These are phyloP conservation scores for Colletes collaris DNA, from an alignment of 2,888 invertebrate species.

Conservation along the genomic window DNA sequence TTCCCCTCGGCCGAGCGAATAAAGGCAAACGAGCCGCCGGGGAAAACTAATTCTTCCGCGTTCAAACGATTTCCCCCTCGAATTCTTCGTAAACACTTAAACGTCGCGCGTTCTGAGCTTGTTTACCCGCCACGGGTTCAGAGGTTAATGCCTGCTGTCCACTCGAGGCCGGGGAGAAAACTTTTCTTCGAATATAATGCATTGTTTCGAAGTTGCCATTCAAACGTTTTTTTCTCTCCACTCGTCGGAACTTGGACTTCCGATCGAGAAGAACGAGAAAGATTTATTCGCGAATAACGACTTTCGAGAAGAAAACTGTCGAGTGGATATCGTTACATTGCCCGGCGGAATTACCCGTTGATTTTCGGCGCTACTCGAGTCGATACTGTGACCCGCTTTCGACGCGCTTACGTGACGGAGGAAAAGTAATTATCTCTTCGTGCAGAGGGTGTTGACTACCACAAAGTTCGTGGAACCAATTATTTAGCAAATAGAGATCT, in stretches of 20 bases:
- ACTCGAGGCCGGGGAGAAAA: too few relatives aligned
- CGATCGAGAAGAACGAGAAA: too few relatives aligned
- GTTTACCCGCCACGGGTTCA: too few relatives aligned
- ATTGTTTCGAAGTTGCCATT: too few relatives aligned
- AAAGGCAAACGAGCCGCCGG: slow-evolving; percentile 14
- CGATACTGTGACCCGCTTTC: neutral
- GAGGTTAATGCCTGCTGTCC: too few relatives aligned
- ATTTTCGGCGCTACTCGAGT: neutral
- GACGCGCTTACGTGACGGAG: neutral
- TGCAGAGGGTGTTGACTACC: too few relatives aligned
- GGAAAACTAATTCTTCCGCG: slow-evolving; percentile 31
- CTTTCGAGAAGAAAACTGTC: too few relatives aligned
- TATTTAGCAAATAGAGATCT: neutral
- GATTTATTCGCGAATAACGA: too few relatives aligned
- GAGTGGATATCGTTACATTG: neutral
- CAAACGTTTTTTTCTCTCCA: too few relatives aligned
- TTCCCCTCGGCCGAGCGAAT: slow-evolving; percentile 12
- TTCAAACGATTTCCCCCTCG: slow-evolving; percentile 22
- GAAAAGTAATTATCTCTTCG: neutral
- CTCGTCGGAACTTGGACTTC: too few relatives aligned
- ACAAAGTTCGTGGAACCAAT: too few relatives aligned
- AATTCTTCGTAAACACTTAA: slow-evolving; percentile 44
- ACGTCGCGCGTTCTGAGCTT: slow-evolving; percentile 7
- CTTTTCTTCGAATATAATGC: too few relatives aligned
- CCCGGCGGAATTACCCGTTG: neutral